phyloP scores from a whole-genome alignment of 1,140 invertebrate genomes.

The Nephila pilipes region DNA sequence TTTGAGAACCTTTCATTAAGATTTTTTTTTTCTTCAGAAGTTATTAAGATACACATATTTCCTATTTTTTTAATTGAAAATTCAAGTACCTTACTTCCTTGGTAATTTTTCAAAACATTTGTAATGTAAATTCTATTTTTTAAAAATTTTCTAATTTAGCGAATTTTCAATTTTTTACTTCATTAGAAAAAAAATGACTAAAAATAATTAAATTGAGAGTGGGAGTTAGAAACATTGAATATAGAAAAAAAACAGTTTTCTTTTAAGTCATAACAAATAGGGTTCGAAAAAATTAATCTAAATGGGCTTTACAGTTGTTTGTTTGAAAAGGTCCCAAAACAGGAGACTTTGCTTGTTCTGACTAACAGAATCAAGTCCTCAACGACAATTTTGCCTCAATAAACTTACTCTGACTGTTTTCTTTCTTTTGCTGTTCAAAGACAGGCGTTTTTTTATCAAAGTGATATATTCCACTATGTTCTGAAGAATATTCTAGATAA shows the following conservation, averaged over 20 bases:
- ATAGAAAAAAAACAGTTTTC: neutral
- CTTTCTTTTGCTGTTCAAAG: too few species aligned
- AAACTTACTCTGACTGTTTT: too few species aligned
- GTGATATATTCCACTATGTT: too few species aligned
- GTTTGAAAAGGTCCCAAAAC: neutral
- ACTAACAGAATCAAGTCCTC: too few species aligned
- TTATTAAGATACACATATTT: neutral
- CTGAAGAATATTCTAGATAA: too few species aligned
- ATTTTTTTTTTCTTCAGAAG: slow-evolving; percentile 18
- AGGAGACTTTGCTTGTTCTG: too few species aligned
- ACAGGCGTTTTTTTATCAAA: too few species aligned
- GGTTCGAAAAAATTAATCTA: too few species aligned
- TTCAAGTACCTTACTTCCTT: neutral
- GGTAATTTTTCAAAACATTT: neutral
- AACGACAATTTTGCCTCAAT: too few species aligned
- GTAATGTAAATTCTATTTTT: slow-evolving; percentile 6
- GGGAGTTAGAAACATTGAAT: neutral
- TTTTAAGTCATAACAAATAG: too few species aligned
- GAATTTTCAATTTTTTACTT: neutral
- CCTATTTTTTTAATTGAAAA: neutral
- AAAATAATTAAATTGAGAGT: neutral
- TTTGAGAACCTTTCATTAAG: neutral
- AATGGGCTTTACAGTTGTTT: neutral
- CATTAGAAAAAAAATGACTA: neutral
- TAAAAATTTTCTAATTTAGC: neutral